Evolutionary conservation across 1,140 invertebrate genomes (phyloP), one percentile per base, ranked within the genome.

Genomic region (Leptinotarsa texana): DNA sequence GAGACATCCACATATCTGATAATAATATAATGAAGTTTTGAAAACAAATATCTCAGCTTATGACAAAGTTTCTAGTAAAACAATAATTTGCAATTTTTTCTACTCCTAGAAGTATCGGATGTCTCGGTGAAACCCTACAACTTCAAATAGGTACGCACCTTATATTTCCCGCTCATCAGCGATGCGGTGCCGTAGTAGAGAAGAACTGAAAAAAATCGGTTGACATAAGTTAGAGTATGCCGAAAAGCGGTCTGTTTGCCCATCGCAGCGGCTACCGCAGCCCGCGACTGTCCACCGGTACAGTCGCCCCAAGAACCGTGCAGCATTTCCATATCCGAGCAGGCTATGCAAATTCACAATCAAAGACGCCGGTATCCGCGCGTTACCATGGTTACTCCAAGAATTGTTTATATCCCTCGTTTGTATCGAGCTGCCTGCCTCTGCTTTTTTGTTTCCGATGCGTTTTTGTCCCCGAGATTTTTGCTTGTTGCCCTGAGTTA

Each of bases 181-280:
- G 74, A 79, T 71, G 68, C 69, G 63, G 77, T 65, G 65, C 77
- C 74, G 66, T 27, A 75, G 77, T 74, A 76, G 71, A 66, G 63
- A 68, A 77, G 80, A 81, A 82, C 79, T 78, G 80, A 79, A 82
- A 82, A 33, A 81, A 82, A 81, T 82, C 80, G 69, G 75, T 78
- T 81, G 80, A 82, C 80, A 82, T 82, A 82, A 82, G 77, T 82
- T 80, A 81, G 80, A 79, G 76, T 82, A 81, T 74, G 80, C 81
- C 81, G 81, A 82, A 82, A 82, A 82, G 81, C 80, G 77, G 74
- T 69, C 74, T 75, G 70, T 33, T 75, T 74, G 68, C 48, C 61
- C 68, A 69, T 73, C 70, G 77, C 76, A 76, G 69, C 77, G 76
- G 79, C 79, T 80, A 80, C 80, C 79, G 79, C 73, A 63, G 65